Evolutionary conservation across 2,888 invertebrate genomes (phyloP), one percentile per base, ranked within the genome.

Genomic region (Tachina lurida): DNA sequence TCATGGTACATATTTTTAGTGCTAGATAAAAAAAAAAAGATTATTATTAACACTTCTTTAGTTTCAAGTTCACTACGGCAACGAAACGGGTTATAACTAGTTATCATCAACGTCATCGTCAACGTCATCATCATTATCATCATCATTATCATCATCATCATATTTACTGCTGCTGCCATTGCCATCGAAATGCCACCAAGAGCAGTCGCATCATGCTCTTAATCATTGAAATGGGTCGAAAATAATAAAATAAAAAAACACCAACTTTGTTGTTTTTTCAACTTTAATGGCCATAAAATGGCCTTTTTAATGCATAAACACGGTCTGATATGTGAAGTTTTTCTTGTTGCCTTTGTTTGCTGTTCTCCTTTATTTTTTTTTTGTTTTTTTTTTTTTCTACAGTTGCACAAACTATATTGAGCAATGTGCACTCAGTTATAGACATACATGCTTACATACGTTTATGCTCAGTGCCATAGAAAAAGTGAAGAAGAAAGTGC

Each of bases 31-130:
- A 56, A n/a, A n/a, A 49, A 47, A 10, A 70, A 52, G 56, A 76
- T 67, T 80, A 78, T 75, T 78, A 85, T 82, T 85, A 78, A 81
- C 85, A 75, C 77, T 82, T 78, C 71, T 79, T 83, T 83, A 76
- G 79, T 71, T 79, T 79, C 79, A 79, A 86, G 79, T 86, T 79
- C 79, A 86, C 65, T 70, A 54, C 62, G 54, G 70, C 58, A 81
- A 70, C 52, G 58, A 17, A 47, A 47, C 39, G n/a, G 19, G 19
- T 58, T 39, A 78, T 62, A n/a, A n/a, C 1, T 22, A 1, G 22
- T 31, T 31, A 31, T 31, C 31, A 4, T 31, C 4, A 31, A 3
- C 41, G 60, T 47, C 12, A 45, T 39, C 41, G 41, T 10, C n/a
- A 43, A 17, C 13, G 41, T 15, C 19, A 56, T 19, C 2, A 19